Conservation (phyloP, 2,888 invertebrate species). For the Dexiosoma caninum region DNA sequence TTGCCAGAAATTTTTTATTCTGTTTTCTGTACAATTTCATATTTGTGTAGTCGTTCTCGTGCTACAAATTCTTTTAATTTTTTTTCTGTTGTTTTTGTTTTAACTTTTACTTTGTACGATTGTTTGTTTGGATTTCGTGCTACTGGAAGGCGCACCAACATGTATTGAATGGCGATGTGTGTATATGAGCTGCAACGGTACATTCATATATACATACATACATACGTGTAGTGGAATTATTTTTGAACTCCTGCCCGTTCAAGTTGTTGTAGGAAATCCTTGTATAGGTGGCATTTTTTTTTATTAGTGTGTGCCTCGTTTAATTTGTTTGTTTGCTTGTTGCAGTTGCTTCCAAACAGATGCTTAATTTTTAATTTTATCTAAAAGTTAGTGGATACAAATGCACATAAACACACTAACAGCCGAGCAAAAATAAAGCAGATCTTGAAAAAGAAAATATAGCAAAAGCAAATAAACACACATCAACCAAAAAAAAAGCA, state of each 20-base stretch:
- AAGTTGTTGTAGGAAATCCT: not conserved
- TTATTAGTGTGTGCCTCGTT: constrained; percentile 27
- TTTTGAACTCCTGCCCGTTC: not conserved
- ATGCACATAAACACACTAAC: constrained; percentile 15
- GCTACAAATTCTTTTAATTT: constrained; percentile 39
- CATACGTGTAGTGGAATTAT: not conserved
- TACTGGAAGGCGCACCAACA: not conserved
- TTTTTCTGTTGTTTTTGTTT: constrained; percentile 2
- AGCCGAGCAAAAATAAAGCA: not conserved
- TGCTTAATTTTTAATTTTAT: constrained; percentile 73
- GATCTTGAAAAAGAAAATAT: constrained; percentile 18
- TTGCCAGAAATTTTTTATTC: constrained; percentile 40
- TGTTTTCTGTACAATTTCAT: constrained; percentile 8
- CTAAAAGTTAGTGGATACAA: constrained; percentile 39
- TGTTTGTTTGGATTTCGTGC: constrained; percentile 18
- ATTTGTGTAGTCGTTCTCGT: constrained; percentile 31
- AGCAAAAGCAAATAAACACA: not conserved
- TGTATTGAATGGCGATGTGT: not conserved
- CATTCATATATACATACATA: not conserved
- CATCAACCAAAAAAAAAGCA: not conserved
- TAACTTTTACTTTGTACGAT: not conserved
- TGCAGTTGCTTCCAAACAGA: constrained; percentile 67
- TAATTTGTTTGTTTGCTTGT: constrained; percentile 13
- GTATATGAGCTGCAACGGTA: not conserved
- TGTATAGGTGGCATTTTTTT: constrained; percentile 26